Evolutionary conservation across 2,888 invertebrate genomes (phyloP).

Genomic region (Thymelicus sylvestris): DNA sequence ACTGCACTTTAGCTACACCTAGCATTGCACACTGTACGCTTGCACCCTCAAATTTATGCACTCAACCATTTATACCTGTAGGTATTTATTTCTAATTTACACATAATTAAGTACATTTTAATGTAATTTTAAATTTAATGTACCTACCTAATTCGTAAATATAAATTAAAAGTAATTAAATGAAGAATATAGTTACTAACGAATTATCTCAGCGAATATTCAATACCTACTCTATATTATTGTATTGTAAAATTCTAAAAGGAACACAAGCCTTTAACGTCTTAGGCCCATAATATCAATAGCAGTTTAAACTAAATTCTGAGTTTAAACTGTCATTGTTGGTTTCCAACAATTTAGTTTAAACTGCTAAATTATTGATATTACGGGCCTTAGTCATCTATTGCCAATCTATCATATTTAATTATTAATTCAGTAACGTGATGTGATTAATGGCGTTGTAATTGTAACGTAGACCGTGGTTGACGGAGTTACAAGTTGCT

Average conservation of each 20-base stretch:
- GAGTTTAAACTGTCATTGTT: too few species aligned
- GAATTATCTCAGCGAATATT: too few species aligned
- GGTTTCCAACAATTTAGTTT: too few species aligned
- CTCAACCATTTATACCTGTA: conserved; percentile 35
- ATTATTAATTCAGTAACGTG: conserved; percentile 4
- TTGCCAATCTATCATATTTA: background rate
- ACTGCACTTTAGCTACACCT: conserved; percentile 47
- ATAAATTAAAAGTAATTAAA: too few species aligned
- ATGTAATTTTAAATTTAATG: too few species aligned
- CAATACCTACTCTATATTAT: too few species aligned
- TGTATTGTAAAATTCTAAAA: too few species aligned
- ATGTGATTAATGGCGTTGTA: conserved; percentile 13
- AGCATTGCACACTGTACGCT: conserved; percentile 47
- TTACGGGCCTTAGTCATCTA: too few species aligned
- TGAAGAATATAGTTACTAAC: conserved; percentile 15
- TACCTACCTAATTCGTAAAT: conserved; percentile 5
- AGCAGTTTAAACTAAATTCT: too few species aligned
- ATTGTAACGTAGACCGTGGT: background rate
- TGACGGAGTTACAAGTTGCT: background rate
- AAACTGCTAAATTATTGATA: too few species aligned
- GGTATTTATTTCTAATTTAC: conserved; percentile 24
- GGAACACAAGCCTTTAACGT: background rate
- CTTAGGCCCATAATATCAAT: too few species aligned
- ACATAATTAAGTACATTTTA: background rate
- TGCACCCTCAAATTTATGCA: conserved; percentile 56